Evolutionary conservation across 1,140 invertebrate genomes (phyloP).

Genomic region (Drosophila trapezifrons): DNA sequence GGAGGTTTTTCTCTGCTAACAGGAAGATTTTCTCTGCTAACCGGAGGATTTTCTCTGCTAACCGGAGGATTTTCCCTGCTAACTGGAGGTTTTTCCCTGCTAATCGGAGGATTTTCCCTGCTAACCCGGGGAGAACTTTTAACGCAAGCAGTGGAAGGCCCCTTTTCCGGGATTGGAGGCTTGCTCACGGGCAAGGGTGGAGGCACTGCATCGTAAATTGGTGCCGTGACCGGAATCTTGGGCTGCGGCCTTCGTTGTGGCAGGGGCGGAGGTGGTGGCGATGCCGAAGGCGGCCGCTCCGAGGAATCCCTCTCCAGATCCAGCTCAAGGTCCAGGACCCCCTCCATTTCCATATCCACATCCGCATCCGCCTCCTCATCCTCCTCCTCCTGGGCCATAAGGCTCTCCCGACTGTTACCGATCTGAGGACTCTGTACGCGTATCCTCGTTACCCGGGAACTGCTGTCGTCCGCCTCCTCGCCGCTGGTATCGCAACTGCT

Average conservation of each 20-base stretch:
- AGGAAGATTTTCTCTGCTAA: neutral
- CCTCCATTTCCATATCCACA: neutral
- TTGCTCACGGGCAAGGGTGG: conserved; percentile 57
- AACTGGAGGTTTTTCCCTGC: neutral
- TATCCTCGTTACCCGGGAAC: conserved; percentile 68
- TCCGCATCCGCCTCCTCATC: conserved; percentile 22
- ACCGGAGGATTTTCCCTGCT: neutral
- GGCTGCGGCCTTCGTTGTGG: conserved; percentile 58
- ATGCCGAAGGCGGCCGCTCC: conserved; percentile 59
- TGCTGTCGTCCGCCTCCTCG: conserved; percentile 61
- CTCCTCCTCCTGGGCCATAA: conserved; percentile 61
- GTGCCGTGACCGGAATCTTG: conserved; percentile 4
- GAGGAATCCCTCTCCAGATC: conserved; percentile 11
- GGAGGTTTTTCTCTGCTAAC: neutral
- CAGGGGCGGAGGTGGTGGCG: conserved; percentile 65
- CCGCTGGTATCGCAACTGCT: conserved; percentile 43
- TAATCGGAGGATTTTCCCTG: neutral
- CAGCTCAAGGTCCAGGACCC: neutral
- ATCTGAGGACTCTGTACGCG: conserved; percentile 53
- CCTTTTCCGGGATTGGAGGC: conserved; percentile 22
- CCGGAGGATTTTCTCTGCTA: neutral
- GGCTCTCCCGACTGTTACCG: conserved; percentile 69
- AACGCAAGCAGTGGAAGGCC: neutral
- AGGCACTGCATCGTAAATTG: conserved; percentile 68
- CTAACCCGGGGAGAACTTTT: neutral